Percentiles rank a stretch among this genome's conserved stretches.
Evolutionary conservation across 2,797 vertebrate species (phyloP).

Genomic region (Sebastes glaucus): DNA sequence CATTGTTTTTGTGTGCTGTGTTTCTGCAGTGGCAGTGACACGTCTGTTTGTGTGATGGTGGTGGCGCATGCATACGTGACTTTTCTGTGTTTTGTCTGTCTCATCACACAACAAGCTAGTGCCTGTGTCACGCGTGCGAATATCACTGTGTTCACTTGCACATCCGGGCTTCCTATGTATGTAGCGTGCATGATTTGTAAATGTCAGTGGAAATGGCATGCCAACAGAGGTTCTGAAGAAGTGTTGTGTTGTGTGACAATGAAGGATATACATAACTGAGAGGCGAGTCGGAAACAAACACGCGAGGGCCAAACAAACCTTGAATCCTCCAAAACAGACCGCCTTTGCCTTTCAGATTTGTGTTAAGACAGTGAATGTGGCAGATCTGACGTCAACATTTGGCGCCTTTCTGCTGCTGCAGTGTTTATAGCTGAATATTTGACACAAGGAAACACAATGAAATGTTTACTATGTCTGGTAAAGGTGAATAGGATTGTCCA

Average conservation of each 20-base stretch:
- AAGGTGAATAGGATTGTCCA: neutral
- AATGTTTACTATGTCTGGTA: neutral
- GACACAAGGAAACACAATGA: neutral
- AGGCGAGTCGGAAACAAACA: slow-evolving; percentile 47
- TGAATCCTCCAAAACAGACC: slow-evolving; percentile 22
- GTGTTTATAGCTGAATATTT: neutral
- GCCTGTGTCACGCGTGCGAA: neutral
- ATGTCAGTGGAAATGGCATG: slow-evolving; percentile 68
- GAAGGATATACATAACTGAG: slow-evolving; percentile 51
- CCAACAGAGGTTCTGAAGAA: slow-evolving; percentile 39
- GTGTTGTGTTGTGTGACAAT: slow-evolving; percentile 65
- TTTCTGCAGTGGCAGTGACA: slow-evolving; percentile 28
- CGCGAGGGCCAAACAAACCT: slow-evolving; percentile 64
- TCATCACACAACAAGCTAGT: slow-evolving; percentile 34
- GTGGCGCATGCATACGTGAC: slow-evolving; percentile 18
- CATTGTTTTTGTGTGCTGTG: slow-evolving; percentile 40
- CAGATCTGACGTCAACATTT: neutral
- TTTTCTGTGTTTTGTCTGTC: slow-evolving; percentile 23
- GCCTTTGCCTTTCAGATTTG: slow-evolving; percentile 1
- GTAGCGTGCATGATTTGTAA: slow-evolving; percentile 60
- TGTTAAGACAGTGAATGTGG: neutral
- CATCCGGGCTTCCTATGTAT: slow-evolving; percentile 28
- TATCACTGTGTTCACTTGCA: slow-evolving; percentile 8
- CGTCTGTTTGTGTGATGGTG: neutral
- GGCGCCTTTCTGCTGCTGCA: neutral